These are phyloP conservation scores for Platorchestia sp. DNA, from an alignment of 1,140 invertebrate species.

Conservation along the genomic window DNA sequence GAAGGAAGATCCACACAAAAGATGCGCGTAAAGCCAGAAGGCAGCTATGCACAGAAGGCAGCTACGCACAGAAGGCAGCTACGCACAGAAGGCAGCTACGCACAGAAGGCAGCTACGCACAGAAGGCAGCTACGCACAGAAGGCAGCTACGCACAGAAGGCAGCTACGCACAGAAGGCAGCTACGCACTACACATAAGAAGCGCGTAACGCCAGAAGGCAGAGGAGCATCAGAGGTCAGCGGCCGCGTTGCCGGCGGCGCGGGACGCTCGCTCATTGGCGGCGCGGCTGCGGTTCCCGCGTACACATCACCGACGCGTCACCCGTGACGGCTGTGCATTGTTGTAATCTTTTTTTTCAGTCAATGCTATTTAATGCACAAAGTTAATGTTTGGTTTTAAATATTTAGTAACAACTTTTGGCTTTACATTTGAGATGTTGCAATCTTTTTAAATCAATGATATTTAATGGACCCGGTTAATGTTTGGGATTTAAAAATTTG, in stretches of 20 bases:
- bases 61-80: background rate
- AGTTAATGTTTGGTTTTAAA: too few relatives aligned
- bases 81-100: background rate
- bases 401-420: too few relatives aligned
- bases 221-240: background rate
- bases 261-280: background rate
- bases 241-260: background rate
- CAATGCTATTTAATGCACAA: too few relatives aligned
- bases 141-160: too few relatives aligned
- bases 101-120: background rate
- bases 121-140: background rate
- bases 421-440: too few relatives aligned
- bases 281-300: slow-evolving; percentile 28
- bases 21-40: background rate
- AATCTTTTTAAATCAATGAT: too few relatives aligned
- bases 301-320: slow-evolving; percentile 27
- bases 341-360: too few relatives aligned
- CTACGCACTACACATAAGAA: background rate
- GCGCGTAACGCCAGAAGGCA: background rate
- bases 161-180: background rate
- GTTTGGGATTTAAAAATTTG: too few relatives aligned
- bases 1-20: too few relatives aligned
- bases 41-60: too few relatives aligned
- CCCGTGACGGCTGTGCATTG: slow-evolving; percentile 1
- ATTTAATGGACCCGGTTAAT: too few relatives aligned